These are phyloP conservation scores for Steatornis caripensis DNA, from an alignment of 2,113 vertebrate species.

Conservation along the genomic window DNA sequence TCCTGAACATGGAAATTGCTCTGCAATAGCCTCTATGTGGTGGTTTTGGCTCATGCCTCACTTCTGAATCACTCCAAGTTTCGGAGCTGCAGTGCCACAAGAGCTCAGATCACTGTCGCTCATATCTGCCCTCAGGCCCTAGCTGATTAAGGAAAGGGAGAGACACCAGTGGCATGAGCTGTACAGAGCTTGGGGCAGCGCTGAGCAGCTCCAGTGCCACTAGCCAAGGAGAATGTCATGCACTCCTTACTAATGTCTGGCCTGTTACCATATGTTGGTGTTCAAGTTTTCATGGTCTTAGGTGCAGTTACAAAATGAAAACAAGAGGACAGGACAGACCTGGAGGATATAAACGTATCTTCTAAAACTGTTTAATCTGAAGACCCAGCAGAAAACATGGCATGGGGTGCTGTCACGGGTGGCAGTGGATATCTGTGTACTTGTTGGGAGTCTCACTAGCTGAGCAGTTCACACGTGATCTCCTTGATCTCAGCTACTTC, in stretches of 20 bases:
- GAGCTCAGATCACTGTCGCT: background rate
- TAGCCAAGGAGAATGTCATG: background rate
- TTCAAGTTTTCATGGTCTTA: background rate
- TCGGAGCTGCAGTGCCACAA: background rate
- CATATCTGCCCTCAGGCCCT: background rate
- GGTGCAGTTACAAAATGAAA: background rate
- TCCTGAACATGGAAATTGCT: background rate
- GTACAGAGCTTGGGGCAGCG: background rate
- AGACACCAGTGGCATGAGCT: background rate
- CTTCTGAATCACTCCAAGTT: background rate
- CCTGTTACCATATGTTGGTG: rapidly evolving
- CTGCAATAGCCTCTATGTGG: background rate
- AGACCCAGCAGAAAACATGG: background rate
- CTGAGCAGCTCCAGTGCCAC: background rate
- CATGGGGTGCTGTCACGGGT: background rate
- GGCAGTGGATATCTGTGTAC: background rate
- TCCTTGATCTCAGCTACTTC: background rate
- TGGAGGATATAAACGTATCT: background rate
- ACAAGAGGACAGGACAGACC: background rate
- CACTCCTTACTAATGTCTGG: background rate
- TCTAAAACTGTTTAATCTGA: background rate
- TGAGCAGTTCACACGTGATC: background rate
- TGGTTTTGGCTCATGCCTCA: background rate
- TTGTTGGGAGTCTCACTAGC: background rate
- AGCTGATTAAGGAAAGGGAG: background rate